These are phyloP conservation scores for Oxygymnocypris stewartii DNA, from an alignment of 2,113 vertebrate species.

Conservation along the genomic window DNA sequence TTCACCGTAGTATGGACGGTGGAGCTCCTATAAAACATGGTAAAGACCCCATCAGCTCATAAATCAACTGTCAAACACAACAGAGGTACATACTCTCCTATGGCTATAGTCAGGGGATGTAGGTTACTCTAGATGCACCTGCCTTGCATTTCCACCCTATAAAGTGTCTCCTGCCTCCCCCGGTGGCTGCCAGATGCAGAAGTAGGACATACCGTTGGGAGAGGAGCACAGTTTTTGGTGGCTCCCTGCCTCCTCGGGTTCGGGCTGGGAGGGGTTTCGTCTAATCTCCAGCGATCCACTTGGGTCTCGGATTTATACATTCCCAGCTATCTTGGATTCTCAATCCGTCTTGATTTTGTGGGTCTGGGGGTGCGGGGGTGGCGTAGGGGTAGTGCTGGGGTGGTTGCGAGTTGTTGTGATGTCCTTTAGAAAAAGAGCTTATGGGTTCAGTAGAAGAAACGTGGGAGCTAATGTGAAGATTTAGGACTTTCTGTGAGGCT, in stretches of 20 bases:
- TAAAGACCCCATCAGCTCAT: neutral
- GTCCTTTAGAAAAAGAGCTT: conserved; percentile 96
- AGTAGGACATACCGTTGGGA: conserved; percentile 72
- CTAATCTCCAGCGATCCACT: conserved; percentile 86
- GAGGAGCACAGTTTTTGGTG: conserved; percentile 65
- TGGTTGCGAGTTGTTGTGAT: conserved; percentile 86
- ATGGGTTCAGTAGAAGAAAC: conserved; percentile 91
- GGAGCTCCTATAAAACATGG: neutral
- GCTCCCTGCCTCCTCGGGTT: conserved; percentile 79
- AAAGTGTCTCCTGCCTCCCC: conserved; percentile 56
- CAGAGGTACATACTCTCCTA: neutral
- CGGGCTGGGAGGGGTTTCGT: conserved; percentile 69
- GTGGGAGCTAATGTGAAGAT: conserved; percentile 95
- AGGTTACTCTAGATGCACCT: conserved; percentile 22
- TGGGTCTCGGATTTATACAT: conserved; percentile 78
- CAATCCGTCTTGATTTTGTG: conserved; percentile 84
- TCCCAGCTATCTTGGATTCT: conserved; percentile 84
- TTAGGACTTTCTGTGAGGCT: conserved; percentile 92
- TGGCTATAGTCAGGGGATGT: neutral
- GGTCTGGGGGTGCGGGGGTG: conserved; percentile 55
- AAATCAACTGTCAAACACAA: neutral
- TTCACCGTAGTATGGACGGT: neutral
- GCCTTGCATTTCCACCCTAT: neutral
- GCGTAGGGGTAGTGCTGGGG: conserved; percentile 52
- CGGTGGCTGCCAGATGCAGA: conserved; percentile 65